Evolutionary conservation across 2,797 vertebrate species (phyloP).

Genomic region (Glossophaga mutica): DNA sequence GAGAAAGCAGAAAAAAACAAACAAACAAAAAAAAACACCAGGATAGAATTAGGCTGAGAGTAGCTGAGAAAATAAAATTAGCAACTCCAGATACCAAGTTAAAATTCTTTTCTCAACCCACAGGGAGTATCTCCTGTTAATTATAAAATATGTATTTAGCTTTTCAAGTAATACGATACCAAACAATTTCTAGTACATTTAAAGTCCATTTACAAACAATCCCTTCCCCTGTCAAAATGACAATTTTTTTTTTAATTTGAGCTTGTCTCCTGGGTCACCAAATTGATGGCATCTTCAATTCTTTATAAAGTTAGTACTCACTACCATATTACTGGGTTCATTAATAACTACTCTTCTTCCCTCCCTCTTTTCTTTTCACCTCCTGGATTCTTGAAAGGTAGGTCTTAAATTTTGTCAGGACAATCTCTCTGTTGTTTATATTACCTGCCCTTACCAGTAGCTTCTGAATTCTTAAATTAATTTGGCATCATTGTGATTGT

Average conservation of each 20-base stretch:
- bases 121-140: neutral
- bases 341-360: neutral
- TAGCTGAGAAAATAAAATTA: neutral
- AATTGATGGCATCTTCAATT: neutral
- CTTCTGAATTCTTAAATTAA: conserved; percentile 33
- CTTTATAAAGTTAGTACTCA: neutral
- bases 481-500: neutral
- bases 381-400: neutral
- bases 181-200: neutral
- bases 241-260: conserved; percentile 22
- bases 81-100: neutral
- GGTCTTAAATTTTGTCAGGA: neutral
- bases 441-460: neutral
- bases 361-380: neutral
- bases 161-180: neutral
- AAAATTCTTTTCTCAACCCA: neutral
- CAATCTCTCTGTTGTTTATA: neutral
- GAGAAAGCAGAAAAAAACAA: neutral
- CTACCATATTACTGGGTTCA: neutral
- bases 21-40: neutral
- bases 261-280: conserved; percentile 46
- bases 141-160: neutral
- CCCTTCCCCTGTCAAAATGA: neutral
- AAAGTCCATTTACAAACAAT: conserved; percentile 25
- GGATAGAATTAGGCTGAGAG: neutral